Base-by-base conservation (phyloP, 1,140 invertebrate species). In the Coenobita brevimanus region DNA sequence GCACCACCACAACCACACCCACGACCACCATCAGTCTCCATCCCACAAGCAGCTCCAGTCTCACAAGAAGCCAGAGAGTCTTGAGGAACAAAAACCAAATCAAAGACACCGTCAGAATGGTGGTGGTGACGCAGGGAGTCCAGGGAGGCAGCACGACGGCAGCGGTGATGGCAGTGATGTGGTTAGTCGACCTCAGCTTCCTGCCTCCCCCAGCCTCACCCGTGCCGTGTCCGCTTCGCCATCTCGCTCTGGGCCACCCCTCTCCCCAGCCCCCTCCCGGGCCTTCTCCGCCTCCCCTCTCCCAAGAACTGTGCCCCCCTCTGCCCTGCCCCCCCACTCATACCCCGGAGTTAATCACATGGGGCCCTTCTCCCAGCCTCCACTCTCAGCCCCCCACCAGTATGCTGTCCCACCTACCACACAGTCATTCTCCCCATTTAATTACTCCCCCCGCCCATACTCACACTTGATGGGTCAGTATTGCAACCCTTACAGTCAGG, bases 121-220 rank as follows among this genome's bases (percentile, higher is more conserved):
- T 80, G 85, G 85, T 76, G 75, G 67, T 73, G 71, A 57, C 60
- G 46, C 64, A 75, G 73, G 50, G 33, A 81, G 82, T 81, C 43
- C 67, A 17, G 62, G 50, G 57, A 83, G 88, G 78, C 60, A 69
- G 76, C 87, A 60, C 84, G 78, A 62, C 83, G 71, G 64, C 85
- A 81, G 85, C 78, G 87, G 71, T 82, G 85, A 79, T 78, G 82
- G 82, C 81, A 84, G 64, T 73, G 81, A 83, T 57, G 84, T 89
- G 73, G 79, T 86, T 81, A 87, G 89, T 90, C 89, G 79, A 57
- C 78, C 86, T 41, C 82, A 73, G 86, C 89, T 69, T 88, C 89
- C 89, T 83, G 41, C 88, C 91, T 75, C 90, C 91, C 54, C 91
- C 92, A 83, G 75, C 87, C 69, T 90, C 90, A 88, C 88, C 91